Evolutionary conservation across 2,888 invertebrate species (phyloP).

Genomic region (Scaptomyza flava): DNA sequence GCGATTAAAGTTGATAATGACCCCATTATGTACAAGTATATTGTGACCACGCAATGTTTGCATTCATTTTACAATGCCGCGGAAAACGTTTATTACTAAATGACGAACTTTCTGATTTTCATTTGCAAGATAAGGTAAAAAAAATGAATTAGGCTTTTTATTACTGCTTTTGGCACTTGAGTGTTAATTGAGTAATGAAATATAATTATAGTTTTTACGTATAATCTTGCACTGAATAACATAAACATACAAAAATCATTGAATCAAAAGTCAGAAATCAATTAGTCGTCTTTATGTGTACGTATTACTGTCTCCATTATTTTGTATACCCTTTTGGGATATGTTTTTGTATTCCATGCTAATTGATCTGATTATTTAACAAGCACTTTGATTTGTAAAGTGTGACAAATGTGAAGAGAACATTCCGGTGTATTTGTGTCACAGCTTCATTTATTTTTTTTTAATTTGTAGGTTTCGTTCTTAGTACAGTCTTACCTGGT

Average conservation of each 20-base stretch:
- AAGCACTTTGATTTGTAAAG: neutral
- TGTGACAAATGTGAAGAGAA: neutral
- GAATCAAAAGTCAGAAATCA: too few species aligned
- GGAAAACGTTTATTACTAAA: neutral
- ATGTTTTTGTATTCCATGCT: too few species aligned
- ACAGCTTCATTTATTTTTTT: slow-evolving; percentile 1
- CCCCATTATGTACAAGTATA: slow-evolving; percentile 13
- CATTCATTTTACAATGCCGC: neutral
- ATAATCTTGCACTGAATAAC: too few species aligned
- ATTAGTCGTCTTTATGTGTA: too few species aligned
- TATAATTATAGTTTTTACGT: too few species aligned
- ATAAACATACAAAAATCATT: too few species aligned
- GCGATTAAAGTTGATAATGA: slow-evolving; percentile 16
- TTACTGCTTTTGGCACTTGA: neutral
- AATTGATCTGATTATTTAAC: neutral
- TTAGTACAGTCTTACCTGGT: slow-evolving; percentile 76
- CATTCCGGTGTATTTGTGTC: neutral
- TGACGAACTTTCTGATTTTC: neutral
- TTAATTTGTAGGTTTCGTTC: neutral
- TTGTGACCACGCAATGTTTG: neutral
- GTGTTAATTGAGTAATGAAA: neutral
- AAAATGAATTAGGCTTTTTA: neutral
- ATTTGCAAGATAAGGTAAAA: neutral
- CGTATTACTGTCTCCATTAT: too few species aligned
- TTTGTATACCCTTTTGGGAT: too few species aligned